Evolutionary conservation across 2,113 vertebrate genomes (phyloP), one percentile per base, ranked within the genome.

Genomic region (Osmerus mordax): DNA sequence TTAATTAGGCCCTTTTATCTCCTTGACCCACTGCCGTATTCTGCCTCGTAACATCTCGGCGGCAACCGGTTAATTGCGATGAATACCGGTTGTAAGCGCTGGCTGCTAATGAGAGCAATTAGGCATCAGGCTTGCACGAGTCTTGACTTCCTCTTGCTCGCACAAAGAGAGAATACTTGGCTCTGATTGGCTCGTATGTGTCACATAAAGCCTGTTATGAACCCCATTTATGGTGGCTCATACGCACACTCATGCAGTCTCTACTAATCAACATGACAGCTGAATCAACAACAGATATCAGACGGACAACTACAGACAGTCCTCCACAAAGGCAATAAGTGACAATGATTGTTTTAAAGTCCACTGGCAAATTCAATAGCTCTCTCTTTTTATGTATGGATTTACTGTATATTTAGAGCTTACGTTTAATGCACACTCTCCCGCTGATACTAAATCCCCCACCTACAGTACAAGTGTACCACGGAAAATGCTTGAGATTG

Each of bases 81-180:
- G 84, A 89, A 90, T 84, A 81, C 88, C 78, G 77, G 73, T 86
- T 88, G 87, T 84, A 83, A 90, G 83, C 56, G 71, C 61, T 54
- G 55, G 69, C 80, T 75, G 81, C 82, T 91, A 90, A 92, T 90
- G 87, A 89, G 88, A 82, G 86, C 83, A 89, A 91, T 92, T 91
- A 91, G 80, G 76, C 83, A 59, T 78, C 78, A 80, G 76, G 65
- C 81, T 86, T 75, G 51, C 79, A 80, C 36, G 32, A 78, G 80
- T 79, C 29, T 81, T 71, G 78, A 83, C 84, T 82, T 71, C 71
- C 41, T 51, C 76, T 67, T 12, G 6, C 77, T 68, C 11, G 59
- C 67, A 76, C 52, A 59, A 72, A 77, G 72, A 72, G 67, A 32
- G 73, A 76, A 63, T 61, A 28, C 78, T 73, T 53, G 68, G 72